Percentiles rank a stretch among this genome's conserved stretches.
Evolutionary conservation across 2,113 vertebrate species (phyloP).

Genomic region (Laticauda laticaudata): DNA sequence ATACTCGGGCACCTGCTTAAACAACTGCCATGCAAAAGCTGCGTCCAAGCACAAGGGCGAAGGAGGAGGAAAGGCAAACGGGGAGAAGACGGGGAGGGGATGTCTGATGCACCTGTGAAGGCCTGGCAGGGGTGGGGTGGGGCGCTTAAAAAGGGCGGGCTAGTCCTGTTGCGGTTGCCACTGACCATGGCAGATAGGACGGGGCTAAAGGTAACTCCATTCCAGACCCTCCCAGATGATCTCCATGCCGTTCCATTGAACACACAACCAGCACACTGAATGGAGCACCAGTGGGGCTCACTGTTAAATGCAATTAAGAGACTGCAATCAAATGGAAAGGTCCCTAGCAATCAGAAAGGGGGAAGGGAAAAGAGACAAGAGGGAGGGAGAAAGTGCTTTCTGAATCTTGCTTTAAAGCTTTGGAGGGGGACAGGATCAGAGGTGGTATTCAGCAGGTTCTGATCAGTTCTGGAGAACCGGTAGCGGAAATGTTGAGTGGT

Average conservation of each 20-base stretch:
- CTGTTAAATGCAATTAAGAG: slow-evolving; percentile 72
- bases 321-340: slow-evolving; percentile 70
- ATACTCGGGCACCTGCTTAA: background rate
- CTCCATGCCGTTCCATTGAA: slow-evolving; percentile 74
- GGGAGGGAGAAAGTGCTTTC: background rate
- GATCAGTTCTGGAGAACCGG: too few species aligned
- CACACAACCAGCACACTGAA: slow-evolving; percentile 71
- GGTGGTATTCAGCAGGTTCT: too few species aligned
- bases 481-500: too few species aligned
- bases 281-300: slow-evolving; percentile 68
- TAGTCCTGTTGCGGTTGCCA: slow-evolving; percentile 64
- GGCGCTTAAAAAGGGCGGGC: slow-evolving; percentile 59
- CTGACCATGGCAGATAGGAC: slow-evolving; percentile 71
- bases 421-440: background rate
- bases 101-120: slow-evolving; percentile 47
- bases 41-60: slow-evolving; percentile 49
- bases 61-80: background rate
- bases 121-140: slow-evolving; percentile 11
- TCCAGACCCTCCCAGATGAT: slow-evolving; percentile 65
- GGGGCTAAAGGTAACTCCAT: slow-evolving; percentile 71
- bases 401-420: background rate
- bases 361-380: background rate
- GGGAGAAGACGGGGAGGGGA: background rate
- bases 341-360: slow-evolving; percentile 39
- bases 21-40: slow-evolving; percentile 39